phyloP scores from a whole-genome alignment of 2,888 invertebrate genomes.

The Fragum fragum region DNA sequence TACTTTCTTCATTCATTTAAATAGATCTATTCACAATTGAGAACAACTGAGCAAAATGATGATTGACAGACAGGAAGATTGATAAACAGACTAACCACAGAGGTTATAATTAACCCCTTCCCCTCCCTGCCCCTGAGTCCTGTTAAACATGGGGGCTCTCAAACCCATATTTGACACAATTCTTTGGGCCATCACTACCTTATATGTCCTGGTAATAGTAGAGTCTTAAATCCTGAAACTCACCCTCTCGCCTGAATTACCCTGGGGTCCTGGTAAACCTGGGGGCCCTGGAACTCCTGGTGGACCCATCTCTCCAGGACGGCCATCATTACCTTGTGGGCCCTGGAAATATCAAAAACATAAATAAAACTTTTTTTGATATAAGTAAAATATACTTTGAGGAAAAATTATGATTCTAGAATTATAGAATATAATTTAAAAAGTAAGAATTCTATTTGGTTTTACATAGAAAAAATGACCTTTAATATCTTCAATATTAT shows the following conservation, averaged over 20 bases:
- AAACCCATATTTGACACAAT: slow-evolving; percentile 88
- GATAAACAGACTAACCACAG: too few relatives aligned
- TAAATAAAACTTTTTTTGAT: too few relatives aligned
- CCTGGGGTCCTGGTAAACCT: slow-evolving; percentile 89
- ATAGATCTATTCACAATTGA: too few relatives aligned
- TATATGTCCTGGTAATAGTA: slow-evolving; percentile 87
- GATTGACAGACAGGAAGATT: too few relatives aligned
- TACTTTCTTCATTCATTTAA: too few relatives aligned
- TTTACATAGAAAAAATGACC: too few relatives aligned
- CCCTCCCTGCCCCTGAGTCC: slow-evolving; percentile 88
- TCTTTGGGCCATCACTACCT: slow-evolving; percentile 94
- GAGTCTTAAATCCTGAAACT: slow-evolving; percentile 51
- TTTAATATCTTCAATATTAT: too few relatives aligned
- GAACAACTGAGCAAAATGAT: too few relatives aligned
- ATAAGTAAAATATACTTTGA: too few relatives aligned
- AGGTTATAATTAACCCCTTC: slow-evolving; percentile 79
- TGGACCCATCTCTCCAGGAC: slow-evolving; percentile 91
- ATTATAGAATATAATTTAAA: too few relatives aligned
- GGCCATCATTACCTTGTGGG: slow-evolving; percentile 92
- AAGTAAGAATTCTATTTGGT: too few relatives aligned
- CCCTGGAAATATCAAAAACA: slow-evolving; percentile 81
- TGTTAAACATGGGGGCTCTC: slow-evolving; percentile 89
- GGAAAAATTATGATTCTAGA: too few relatives aligned
- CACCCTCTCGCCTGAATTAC: slow-evolving; percentile 84
- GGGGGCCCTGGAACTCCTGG: slow-evolving; percentile 89